A percentile compares a stretch with the other conserved stretches of the same genome.
These are phyloP conservation scores for Axea sp. DNA, from an alignment of 2,888 invertebrate species.

Conservation along the genomic window DNA sequence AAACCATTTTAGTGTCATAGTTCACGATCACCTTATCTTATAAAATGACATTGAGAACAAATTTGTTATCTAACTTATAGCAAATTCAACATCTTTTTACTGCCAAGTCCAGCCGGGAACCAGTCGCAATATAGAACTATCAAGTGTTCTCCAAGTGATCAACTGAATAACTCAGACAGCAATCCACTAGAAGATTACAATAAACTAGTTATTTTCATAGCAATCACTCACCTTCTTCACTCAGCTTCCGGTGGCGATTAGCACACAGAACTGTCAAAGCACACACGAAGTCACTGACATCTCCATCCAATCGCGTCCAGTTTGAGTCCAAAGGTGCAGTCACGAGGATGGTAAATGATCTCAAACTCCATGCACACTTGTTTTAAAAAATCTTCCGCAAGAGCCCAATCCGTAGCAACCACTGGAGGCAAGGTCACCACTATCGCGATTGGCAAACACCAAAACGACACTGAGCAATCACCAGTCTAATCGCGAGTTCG, in stretches of 20 bases:
- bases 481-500: background rate
- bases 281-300: slow-evolving; percentile 74
- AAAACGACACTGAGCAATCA: slow-evolving; percentile 28
- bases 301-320: slow-evolving; percentile 61
- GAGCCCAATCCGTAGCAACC: background rate
- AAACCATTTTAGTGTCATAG: too few species aligned
- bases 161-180: too few species aligned
- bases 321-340: slow-evolving; percentile 39
- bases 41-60: too few species aligned
- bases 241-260: slow-evolving; percentile 63
- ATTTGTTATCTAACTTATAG: too few species aligned
- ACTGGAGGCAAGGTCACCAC: slow-evolving; percentile 23
- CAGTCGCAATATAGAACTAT: too few species aligned
- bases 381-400: slow-evolving; percentile 2
- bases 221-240: slow-evolving; percentile 65
- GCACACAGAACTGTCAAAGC: slow-evolving; percentile 72
- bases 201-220: too few species aligned
- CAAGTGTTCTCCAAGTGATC: too few species aligned
- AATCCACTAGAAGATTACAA: too few species aligned
- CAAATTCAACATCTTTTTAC: too few species aligned
- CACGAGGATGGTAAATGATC: slow-evolving; percentile 9
- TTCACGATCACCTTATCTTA: too few species aligned
- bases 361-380: slow-evolving; percentile 37
- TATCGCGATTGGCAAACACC: slow-evolving; percentile 21
- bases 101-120: too few species aligned